phyloP scores from a whole-genome alignment of 2,113 vertebrate genomes.

The Edolisoma coerulescens region DNA sequence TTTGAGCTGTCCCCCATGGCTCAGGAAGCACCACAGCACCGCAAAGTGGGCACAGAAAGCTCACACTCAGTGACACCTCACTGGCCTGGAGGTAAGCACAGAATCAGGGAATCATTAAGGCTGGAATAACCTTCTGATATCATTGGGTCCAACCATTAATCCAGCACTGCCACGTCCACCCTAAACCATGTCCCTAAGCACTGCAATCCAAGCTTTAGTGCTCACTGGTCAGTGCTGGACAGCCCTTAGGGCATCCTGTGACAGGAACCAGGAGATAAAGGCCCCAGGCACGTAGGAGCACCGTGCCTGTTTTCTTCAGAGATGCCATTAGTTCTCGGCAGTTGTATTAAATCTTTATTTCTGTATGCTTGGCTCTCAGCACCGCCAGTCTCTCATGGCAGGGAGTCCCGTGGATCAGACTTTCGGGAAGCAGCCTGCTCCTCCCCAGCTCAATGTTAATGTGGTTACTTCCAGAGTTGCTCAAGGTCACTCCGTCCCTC shows the following conservation, averaged over 20 bases:
- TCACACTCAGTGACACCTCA: fast-evolving
- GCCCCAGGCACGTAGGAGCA: fast-evolving
- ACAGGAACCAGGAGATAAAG: neutral
- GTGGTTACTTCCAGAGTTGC: neutral
- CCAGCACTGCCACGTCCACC: neutral
- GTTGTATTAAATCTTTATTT: neutral
- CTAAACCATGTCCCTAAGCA: neutral
- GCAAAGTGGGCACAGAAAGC: neutral
- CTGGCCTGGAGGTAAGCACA: neutral
- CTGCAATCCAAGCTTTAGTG: neutral
- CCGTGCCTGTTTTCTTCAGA: neutral
- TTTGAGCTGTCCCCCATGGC: neutral
- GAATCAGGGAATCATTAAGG: neutral
- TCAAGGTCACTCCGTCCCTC: neutral
- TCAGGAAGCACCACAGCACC: neutral
- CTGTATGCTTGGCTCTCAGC: neutral
- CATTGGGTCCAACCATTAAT: fast-evolving
- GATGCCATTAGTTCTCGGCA: neutral
- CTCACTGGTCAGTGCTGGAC: neutral
- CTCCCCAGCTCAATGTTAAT: neutral
- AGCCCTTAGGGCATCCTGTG: neutral
- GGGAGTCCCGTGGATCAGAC: neutral
- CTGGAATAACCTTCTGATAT: neutral
- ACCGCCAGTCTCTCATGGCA: neutral
- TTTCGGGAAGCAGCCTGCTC: neutral